Conservation (phyloP, 2,888 invertebrate species). For the Epirrita christyi region DNA sequence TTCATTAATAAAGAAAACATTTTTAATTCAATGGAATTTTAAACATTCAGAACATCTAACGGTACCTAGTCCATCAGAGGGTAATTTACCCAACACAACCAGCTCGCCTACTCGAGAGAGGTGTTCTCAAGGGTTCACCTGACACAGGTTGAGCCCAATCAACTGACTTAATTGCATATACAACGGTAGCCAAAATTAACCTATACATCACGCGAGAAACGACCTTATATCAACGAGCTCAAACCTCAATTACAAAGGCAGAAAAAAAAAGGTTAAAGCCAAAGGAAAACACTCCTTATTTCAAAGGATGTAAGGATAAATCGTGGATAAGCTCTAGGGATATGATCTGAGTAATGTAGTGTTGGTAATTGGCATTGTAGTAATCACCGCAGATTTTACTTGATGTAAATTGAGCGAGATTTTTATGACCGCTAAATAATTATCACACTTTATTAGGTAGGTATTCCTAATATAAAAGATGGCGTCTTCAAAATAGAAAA, state of each 20-base stretch:
- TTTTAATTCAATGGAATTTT: not conserved
- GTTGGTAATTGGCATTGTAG: not conserved
- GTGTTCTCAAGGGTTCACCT: conserved; percentile 21
- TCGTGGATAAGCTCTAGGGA: not conserved
- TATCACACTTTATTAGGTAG: no score
- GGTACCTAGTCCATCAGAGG: not conserved
- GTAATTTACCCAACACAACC: conserved; percentile 7
- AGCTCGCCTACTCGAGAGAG: conserved; percentile 14
- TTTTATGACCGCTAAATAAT: no score
- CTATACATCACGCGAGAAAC: conserved; percentile 18
- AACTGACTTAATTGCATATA: conserved; percentile 28
- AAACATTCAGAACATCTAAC: not conserved
- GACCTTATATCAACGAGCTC: conserved; percentile 10
- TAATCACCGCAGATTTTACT: not conserved
- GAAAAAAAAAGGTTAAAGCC: not conserved
- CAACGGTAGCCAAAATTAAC: conserved; percentile 18
- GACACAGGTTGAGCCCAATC: conserved; percentile 33
- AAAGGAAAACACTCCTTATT: conserved; percentile 1
- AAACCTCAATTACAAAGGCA: conserved; percentile 3
- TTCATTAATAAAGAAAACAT: no score
- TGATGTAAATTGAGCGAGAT: no score
- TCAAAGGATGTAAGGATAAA: not conserved
- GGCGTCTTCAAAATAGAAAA: no score
- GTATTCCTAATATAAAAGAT: no score
- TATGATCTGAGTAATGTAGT: not conserved